Evolutionary conservation across 1,140 invertebrate genomes (phyloP), one percentile per base, ranked within the genome.

Genomic region (Sweltsa coloradensis): DNA sequence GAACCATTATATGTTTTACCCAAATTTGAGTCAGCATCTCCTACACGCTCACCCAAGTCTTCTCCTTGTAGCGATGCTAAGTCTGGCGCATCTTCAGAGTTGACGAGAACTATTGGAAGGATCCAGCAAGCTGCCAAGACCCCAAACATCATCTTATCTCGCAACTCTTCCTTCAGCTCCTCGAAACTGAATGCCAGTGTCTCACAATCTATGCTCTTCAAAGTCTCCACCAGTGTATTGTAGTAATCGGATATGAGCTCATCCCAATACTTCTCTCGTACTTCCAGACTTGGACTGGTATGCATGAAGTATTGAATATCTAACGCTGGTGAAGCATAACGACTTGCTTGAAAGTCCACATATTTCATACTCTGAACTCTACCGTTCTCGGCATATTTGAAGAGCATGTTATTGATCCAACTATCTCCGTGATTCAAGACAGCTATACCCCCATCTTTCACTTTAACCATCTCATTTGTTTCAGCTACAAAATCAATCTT

Each of bases 261-360:
- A 5, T 68, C 59, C n/a, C 56, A 59, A 5, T 67, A 11, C 4
- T 1, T 26, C 0, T 66, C 61, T 1, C 67, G 49, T 0, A 72
- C 57, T 0, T 62, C 51, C 4, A 58, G 55, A 6, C 5, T 64
- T 54, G 6, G 58, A 45, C 74, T 77, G 0, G 69, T 71, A n/a
- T 70, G 68, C 1, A 80, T 48, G 39, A 76, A 71, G 43, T 79
- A 79, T 0, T 72, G 54, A 5, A 81, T 42, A 55, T 81, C 78
- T 5, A 72, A 60, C 0, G 68, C 44, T 3, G 72, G 61, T 14
- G 69, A 76, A 6, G 63, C 59, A 36, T 71, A 49, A 7, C 50
- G 41, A 2, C 26, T 16, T 5, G 34, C 23, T 41, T 58, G 56
- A 44, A 56, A 56, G 27, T 58, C 56, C 21, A 55, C 22, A 3